phyloP scores from a whole-genome alignment of 2,113 vertebrate species.

The Pseudopipra pipra region DNA sequence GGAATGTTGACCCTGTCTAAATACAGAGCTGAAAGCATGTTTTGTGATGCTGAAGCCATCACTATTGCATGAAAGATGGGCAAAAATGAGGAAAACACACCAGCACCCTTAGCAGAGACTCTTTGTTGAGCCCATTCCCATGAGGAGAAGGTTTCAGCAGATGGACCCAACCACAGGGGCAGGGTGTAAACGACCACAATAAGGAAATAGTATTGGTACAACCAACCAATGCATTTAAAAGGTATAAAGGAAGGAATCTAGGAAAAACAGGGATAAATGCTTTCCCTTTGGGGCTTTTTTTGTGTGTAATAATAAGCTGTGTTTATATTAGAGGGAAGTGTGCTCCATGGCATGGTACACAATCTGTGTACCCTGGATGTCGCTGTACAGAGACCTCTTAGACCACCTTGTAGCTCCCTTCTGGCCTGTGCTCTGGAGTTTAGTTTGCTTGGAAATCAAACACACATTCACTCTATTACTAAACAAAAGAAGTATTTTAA shows the following conservation, averaged over 20 bases:
- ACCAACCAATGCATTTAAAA: background rate
- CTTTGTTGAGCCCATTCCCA: background rate
- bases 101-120: background rate
- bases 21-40: background rate
- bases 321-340: background rate
- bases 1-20: background rate
- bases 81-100: background rate
- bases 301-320: background rate
- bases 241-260: background rate
- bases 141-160: background rate
- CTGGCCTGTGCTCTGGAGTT: background rate
- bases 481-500: background rate
- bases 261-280: background rate
- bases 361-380: background rate
- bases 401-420: background rate
- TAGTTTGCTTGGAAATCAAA: background rate
- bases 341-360: background rate
- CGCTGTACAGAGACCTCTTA: accelerated
- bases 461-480: background rate
- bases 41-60: background rate
- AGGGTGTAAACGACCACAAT: background rate
- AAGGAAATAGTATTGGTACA: background rate
- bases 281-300: background rate
- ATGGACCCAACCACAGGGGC: background rate
- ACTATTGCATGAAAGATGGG: background rate